These are phyloP conservation scores for Ormyrus rosae DNA, from an alignment of 2,888 invertebrate species.

Conservation along the genomic window DNA sequence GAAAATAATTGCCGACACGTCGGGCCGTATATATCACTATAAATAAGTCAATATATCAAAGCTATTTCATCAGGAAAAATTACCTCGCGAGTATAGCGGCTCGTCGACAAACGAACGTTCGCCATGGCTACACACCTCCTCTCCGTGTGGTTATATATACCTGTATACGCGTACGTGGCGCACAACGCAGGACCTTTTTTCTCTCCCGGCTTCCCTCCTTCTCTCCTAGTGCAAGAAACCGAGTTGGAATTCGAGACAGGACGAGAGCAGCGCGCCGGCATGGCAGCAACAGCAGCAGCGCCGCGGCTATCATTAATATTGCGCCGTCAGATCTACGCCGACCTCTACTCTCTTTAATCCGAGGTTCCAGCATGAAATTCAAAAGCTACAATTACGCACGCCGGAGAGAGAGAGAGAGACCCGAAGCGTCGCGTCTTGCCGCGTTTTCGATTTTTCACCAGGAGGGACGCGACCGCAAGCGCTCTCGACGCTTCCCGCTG, in stretches of 20 bases:
- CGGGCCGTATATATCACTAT: constrained; percentile 36
- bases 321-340: constrained; percentile 73
- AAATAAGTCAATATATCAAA: constrained; percentile 51
- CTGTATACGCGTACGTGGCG: background rate
- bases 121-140: constrained; percentile 5
- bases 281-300: constrained; percentile 11
- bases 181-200: constrained; percentile 20
- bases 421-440: constrained; percentile 30
- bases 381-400: constrained; percentile 60
- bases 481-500: background rate
- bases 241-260: constrained; percentile 59
- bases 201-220: constrained; percentile 20
- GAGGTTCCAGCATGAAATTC: constrained; percentile 63
- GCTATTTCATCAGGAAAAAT: constrained; percentile 56
- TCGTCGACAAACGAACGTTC: constrained; percentile 25
- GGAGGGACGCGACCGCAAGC: background rate
- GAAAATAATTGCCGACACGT: constrained; percentile 30
- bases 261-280: constrained; percentile 35
- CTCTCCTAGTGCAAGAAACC: constrained; percentile 55
- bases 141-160: background rate
- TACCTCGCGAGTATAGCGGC: constrained; percentile 26
- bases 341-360: constrained; percentile 67
- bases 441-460: constrained; percentile 50
- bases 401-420: background rate
- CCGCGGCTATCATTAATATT: constrained; percentile 71